These are phyloP conservation scores for Meles meles DNA, from an alignment of 2,113 vertebrate species.

Conservation along the genomic window DNA sequence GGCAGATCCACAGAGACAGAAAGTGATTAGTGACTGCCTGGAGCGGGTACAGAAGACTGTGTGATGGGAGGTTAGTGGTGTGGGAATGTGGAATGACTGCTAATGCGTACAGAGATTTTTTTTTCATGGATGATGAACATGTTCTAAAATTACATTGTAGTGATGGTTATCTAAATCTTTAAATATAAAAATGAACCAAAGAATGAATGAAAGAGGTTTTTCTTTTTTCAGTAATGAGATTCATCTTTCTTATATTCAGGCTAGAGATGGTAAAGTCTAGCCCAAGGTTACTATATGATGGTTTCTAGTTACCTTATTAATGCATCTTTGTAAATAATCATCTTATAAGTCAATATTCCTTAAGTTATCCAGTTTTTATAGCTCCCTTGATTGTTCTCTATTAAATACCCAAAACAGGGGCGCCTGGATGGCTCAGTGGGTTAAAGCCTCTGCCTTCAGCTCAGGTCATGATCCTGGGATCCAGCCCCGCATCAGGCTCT, in stretches of 20 bases:
- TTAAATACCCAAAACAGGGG: neutral
- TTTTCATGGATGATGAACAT: neutral
- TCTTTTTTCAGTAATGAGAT: neutral
- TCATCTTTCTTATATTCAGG: neutral
- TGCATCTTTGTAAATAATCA: neutral
- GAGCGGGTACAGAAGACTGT: neutral
- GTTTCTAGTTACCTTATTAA: neutral
- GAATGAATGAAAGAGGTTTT: neutral
- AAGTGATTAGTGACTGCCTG: neutral
- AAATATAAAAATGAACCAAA: neutral
- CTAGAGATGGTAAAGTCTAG: neutral
- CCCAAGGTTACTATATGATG: neutral
- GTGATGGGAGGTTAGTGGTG: neutral
- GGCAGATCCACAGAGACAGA: neutral
- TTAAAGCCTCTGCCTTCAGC: too few species aligned
- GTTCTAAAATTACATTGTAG: neutral
- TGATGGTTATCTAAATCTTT: neutral
- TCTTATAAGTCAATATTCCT: neutral
- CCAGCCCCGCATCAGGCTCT: too few species aligned
- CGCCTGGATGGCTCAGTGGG: too few species aligned
- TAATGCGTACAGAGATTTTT: neutral
- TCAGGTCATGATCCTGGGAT: too few species aligned
- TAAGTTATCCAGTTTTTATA: neutral
- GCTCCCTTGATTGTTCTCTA: neutral
- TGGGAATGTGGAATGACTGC: neutral